Base-by-base conservation (phyloP, 1,140 invertebrate species). In the Macrotrachela quadricornifera region DNA sequence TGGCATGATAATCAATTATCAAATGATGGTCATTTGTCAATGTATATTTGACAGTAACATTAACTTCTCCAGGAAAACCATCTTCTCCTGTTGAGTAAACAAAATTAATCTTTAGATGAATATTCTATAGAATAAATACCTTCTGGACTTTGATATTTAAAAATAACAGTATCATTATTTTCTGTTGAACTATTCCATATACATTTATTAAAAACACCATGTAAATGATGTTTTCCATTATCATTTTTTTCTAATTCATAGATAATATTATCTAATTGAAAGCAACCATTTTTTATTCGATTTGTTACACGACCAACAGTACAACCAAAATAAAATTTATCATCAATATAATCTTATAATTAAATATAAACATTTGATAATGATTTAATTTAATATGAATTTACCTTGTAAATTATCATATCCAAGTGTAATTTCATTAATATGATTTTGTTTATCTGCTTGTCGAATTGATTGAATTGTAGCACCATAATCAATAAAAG, bases 281-380 rank as follows among this genome's bases (percentile, higher is more conserved):
- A 83, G 57, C 65, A 68, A 3, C 75, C 82, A 39, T 76, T 72
- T 0, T 72, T 77, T 55, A 90, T 84, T 41, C 87, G 74, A 67
- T 92, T 91, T 0, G 82, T 83, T 18, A 85, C 80, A 56, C 88
- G 73, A 8, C 90, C 90, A 41, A 94, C 71, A 0, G 83, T 80
- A 0, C 81, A 79, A 10, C 90, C 90, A 61, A 92, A 80, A 62
- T 30, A 87, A 30, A 57, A 10, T 51, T 50, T 30, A 66, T 55
- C 11, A 42, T 46, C n/a, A 36, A 46, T 30, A 16, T 38, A 45
- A 48, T 59, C 48, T 45, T 40, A 10, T n/a, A 11, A 52, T 53
- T 55, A 12, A 10, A 55, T 57, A 54, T 39, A 49, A 46, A 18
- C 14, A 38, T 10, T 43, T 37, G 12, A 46, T 40, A 30, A 47